Conservation (phyloP, 2,113 vertebrate genomes). For the Emydura subglobosa region DNA sequence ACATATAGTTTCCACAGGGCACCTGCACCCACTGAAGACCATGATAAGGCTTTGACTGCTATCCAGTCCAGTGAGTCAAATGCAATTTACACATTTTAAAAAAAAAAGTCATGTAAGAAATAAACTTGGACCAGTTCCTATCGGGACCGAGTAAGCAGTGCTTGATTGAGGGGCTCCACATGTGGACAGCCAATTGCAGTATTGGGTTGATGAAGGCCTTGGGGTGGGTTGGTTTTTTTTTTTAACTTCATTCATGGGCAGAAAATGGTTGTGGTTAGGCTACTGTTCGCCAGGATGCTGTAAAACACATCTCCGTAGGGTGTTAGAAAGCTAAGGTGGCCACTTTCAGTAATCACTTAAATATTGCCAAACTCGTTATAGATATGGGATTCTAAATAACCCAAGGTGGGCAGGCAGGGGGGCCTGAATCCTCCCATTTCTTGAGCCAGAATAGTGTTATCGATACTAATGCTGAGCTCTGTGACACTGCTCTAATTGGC, state of each 20-base stretch:
- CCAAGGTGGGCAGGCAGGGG: neutral
- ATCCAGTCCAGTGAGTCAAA: neutral
- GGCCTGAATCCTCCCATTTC: neutral
- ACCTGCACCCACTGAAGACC: neutral
- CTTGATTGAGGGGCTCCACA: neutral
- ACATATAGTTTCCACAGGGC: rapidly evolving
- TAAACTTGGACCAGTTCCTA: neutral
- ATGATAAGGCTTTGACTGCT: neutral
- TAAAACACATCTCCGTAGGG: neutral
- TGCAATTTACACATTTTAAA: neutral
- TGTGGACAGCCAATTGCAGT: neutral
- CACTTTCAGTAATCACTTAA: neutral
- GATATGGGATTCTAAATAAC: neutral
- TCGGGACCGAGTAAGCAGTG: neutral
- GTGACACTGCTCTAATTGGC: neutral
- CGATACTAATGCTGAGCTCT: neutral
- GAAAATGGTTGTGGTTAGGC: neutral
- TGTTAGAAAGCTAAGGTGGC: neutral
- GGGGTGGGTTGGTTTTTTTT: neutral
- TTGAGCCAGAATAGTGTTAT: neutral
- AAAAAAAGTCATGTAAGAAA: no score
- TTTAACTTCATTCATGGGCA: neutral
- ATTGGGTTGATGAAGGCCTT: neutral
- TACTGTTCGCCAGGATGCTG: neutral
- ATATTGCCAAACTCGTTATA: neutral